Base-by-base conservation (phyloP, 23 tunicate species). In the Phallusia fumigata region DNA sequence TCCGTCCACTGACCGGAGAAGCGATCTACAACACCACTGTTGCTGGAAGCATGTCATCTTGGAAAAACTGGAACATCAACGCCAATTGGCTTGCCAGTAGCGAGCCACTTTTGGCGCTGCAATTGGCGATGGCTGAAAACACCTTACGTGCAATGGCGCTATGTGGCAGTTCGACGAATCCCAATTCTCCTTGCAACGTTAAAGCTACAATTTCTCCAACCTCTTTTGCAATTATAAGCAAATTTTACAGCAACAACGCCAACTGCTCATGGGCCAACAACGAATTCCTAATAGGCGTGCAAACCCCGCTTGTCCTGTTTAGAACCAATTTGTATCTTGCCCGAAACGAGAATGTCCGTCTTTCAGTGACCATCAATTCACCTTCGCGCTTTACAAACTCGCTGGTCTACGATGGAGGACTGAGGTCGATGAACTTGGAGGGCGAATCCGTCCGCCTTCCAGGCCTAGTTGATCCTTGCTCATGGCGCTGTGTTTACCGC, bases 391-490 rank as follows among this genome's bases (percentile, higher is more conserved):
- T 77, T 19, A 18, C 80, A 2, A 77, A 77, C 80, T 26, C 47
- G 2, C 24, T 77, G 26, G 33, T 26, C 8, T 26, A 22, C 49
- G 47, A 45, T 3, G 35, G 35, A 2, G 80, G 53, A 18, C 53
- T 77, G 33, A 18, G 21, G 47, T 35, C 80, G 11, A 77, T 77
- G 53, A 35, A 33, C 31, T 22, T 77, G 80, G 80, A 77, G 35
- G 80, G 80, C 6, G 28, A 45, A 10, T 77, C 80, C 12, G 47
- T 77, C 28, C 26, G 47, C 53, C 34, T 77, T 28, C 53, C 53
- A 21, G 52, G 52, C 3, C 1, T 77, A 0, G 52, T 45, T 16
- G 52, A 18, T 28, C 45, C 80, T 6, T 77, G 47, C 22, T 35
- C 53, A 16, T 77, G 80, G 80, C 32, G 44, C 26, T 33, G 47